phyloP scores from a whole-genome alignment of 2,797 vertebrate species.

The Girardinus metallicus region DNA sequence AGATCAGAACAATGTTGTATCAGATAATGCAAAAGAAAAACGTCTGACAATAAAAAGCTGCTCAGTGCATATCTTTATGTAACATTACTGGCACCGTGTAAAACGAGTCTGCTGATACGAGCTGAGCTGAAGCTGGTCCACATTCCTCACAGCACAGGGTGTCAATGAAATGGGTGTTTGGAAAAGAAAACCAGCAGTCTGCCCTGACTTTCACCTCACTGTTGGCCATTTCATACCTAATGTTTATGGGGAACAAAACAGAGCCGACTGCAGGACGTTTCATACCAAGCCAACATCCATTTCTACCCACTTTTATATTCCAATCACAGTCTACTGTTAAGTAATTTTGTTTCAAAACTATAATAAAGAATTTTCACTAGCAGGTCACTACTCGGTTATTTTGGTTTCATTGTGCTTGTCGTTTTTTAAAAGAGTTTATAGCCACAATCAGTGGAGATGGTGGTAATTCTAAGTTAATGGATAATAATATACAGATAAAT shows the following conservation, averaged over 20 bases:
- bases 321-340: neutral
- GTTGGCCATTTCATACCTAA: neutral
- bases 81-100: conserved; percentile 43
- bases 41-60: conserved; percentile 28
- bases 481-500: neutral
- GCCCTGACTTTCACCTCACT: neutral
- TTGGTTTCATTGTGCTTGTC: neutral
- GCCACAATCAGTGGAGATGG: neutral
- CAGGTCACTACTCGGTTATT: neutral
- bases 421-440: neutral
- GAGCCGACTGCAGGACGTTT: neutral
- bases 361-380: neutral
- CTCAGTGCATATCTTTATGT: conserved; percentile 40
- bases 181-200: conserved; percentile 8
- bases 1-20: conserved; percentile 32
- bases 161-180: conserved; percentile 33
- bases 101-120: conserved; percentile 40
- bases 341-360: neutral
- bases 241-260: neutral
- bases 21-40: conserved; percentile 26
- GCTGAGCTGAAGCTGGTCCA: conserved; percentile 12
- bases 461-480: neutral
- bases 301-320: neutral
- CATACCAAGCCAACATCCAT: neutral
- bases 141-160: conserved; percentile 21